Evolutionary conservation across 2,113 vertebrate species (phyloP), one percentile per base, ranked within the genome.

Genomic region (Hemiprocne comata): DNA sequence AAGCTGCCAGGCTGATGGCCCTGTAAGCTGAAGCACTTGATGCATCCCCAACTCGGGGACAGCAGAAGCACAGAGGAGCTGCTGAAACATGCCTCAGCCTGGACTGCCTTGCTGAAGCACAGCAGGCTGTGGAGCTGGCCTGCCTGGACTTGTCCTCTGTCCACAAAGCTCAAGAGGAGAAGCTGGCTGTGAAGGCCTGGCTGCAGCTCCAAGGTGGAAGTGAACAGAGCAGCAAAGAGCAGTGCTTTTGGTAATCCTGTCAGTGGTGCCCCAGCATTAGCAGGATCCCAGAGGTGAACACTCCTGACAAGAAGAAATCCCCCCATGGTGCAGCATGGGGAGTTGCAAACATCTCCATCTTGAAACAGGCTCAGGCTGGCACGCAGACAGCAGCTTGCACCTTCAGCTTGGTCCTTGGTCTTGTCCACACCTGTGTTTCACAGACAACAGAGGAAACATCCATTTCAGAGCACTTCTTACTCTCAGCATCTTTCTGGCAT

Each of bases 91-190:
- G 74, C 36, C 66, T 23, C 44, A 55, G 87, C 85, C 51, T 36
- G 89, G 90, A 85, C 76, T 73, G 86, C 66, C 79, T 50, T 31
- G 26, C 67, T 44, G 12, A 18, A 65, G 53, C 36, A 6, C 65
- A 53, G 71, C 9, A 13, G 11, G 66, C 46, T 42, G 6, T 2
- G 11, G 57, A 60, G 65, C 3, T 10, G 31, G 8, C n/a, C 77
- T 94, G 93, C 42, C 88, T 62, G 34, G 83, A 57, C 95, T 89
- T 84, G 94, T 70, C 75, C 61, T 54, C 61, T 84, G 36, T 54
- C 75, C 31, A 0, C 0, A 17, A 36, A 51, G 65, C 60, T 84
- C 33, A 31, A 11, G 61, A 72, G 38, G 67, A 93, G 82, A 42
- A 92, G 48, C 66, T 44, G 42, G 15, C 48, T 87, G 67, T 67